These are phyloP conservation scores for sheep (Ovis aries) DNA, from an alignment of 2,113 vertebrate genomes.

Conservation along the genomic window DNA sequence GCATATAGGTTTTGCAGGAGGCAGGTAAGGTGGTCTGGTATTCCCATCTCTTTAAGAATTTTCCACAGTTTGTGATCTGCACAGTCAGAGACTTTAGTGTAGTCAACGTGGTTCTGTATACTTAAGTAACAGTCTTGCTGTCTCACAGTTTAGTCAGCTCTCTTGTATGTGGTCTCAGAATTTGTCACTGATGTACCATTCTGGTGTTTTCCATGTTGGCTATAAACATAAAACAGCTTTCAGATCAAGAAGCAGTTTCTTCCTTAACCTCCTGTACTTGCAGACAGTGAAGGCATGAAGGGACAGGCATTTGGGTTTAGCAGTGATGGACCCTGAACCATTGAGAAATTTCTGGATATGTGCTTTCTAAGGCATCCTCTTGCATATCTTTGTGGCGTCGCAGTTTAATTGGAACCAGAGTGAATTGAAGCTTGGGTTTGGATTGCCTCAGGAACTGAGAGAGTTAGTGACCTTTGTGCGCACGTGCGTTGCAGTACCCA, in stretches of 20 bases:
- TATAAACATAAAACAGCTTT: neutral
- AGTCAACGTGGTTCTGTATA: neutral
- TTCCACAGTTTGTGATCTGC: neutral
- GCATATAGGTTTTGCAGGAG: neutral
- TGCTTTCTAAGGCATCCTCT: neutral
- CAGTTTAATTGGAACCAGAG: neutral
- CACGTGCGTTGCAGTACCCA: fast-evolving
- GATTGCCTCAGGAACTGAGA: neutral
- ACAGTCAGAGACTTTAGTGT: neutral
- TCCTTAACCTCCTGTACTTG: neutral
- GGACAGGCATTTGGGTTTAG: neutral
- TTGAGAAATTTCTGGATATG: neutral
- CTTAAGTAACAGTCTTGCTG: no score
- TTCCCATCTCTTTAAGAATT: neutral
- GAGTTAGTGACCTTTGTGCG: no score
- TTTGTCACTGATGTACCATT: neutral
- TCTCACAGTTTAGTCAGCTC: neutral
- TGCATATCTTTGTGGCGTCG: neutral
- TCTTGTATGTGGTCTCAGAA: neutral
- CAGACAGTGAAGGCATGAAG: neutral
- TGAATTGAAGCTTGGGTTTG: neutral
- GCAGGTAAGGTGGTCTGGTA: neutral
- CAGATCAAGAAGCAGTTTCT: neutral
- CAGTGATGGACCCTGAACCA: neutral
- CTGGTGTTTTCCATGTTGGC: neutral